A percentile compares a stretch with the other conserved stretches of the same genome.
Evolutionary conservation across 2,888 invertebrate species (phyloP).

Genomic region (Muscina levida): DNA sequence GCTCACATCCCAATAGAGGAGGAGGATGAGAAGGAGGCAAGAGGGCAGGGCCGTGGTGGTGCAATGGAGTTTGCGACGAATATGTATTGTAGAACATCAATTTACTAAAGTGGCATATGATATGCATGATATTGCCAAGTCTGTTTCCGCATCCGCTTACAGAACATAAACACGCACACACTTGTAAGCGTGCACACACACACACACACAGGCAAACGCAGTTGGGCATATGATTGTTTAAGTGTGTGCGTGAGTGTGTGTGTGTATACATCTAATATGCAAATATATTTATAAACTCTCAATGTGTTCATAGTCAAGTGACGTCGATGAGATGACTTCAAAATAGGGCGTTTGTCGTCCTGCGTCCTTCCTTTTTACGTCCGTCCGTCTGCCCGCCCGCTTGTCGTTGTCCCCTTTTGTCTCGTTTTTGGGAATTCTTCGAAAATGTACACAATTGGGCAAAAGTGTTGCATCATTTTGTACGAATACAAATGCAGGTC

Average conservation of each 20-base stretch:
- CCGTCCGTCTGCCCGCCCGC: neutral
- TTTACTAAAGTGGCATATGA: slow-evolving; percentile 60
- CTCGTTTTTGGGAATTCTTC: no score
- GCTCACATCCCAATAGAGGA: no score
- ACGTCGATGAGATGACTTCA: slow-evolving; percentile 32
- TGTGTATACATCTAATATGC: slow-evolving; percentile 34
- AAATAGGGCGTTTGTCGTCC: slow-evolving; percentile 33
- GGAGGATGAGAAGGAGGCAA: slow-evolving; percentile 9
- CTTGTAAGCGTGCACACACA: neutral
- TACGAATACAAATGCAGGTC: no score
- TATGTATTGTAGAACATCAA: slow-evolving; percentile 57
- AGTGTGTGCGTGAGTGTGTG: neutral
- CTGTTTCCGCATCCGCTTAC: slow-evolving; percentile 62
- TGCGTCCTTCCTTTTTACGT: neutral
- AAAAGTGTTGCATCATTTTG: no score
- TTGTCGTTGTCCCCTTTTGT: neutral
- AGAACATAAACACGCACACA: slow-evolving; percentile 22
- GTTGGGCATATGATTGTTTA: no score
- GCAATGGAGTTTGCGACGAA: neutral
- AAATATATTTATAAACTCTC: slow-evolving; percentile 58
- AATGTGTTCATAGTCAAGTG: slow-evolving; percentile 44
- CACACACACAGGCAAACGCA: neutral
- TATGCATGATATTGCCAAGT: slow-evolving; percentile 60
- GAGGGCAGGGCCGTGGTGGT: neutral
- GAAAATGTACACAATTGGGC: no score